Conservation (phyloP, 35 echinoderm and acorn worm genomes). For the Ophiothrix spiculata region DNA sequence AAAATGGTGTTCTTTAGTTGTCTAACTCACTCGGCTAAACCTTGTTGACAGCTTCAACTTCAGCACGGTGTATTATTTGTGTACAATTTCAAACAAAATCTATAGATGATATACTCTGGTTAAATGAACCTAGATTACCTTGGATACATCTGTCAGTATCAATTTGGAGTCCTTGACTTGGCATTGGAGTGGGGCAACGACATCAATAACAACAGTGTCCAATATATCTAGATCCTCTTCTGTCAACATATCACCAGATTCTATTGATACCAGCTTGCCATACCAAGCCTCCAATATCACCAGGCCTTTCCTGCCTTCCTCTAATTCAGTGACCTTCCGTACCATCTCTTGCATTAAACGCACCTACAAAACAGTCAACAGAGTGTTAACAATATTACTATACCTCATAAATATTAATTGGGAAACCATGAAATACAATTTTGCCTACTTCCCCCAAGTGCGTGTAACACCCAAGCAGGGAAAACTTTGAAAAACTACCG, state of each 20-base stretch:
- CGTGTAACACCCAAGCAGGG: no score
- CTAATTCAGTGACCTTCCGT: conserved; percentile 54
- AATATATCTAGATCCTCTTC: background rate
- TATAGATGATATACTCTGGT: background rate
- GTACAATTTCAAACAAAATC: background rate
- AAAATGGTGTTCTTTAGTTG: background rate
- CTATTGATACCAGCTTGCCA: conserved; percentile 64
- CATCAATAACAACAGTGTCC: conserved; percentile 60
- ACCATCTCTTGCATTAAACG: conserved; percentile 82
- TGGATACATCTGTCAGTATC: conserved; percentile 81
- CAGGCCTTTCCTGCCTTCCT: conserved; percentile 54
- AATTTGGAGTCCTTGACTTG: conserved; percentile 93
- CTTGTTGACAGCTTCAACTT: background rate
- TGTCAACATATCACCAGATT: background rate
- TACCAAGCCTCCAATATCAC: conserved; percentile 77
- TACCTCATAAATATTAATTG: no score
- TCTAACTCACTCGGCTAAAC: background rate
- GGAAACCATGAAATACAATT: no score
- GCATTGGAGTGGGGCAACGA: conserved; percentile 76
- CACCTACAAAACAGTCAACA: conserved; percentile 47
- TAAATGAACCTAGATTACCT: conserved; percentile 27
- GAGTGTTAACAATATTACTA: background rate
- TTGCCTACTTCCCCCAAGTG: no score
- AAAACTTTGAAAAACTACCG: no score
- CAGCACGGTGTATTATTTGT: background rate